Base-by-base conservation (phyloP, 2,797 vertebrate species). In the Stomatorhinus walkeri region DNA sequence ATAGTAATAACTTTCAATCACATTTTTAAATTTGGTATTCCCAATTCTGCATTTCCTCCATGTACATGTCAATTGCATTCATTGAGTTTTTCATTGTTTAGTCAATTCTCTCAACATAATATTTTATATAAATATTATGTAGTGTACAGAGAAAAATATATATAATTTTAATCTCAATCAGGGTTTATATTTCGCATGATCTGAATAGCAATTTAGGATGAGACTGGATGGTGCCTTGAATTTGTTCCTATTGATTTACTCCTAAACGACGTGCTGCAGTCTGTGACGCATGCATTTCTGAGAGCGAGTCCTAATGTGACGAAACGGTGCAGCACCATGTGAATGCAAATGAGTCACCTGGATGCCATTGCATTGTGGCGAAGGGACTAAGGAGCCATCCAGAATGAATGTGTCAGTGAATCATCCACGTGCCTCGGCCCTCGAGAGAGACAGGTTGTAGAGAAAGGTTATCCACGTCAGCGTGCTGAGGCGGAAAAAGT, bases 191-290 rank as follows among this genome's bases (percentile, higher is more conserved):
- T 61, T 61, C 22, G n/a, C 28, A 59, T 10, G 51, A 52, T 7
- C 28, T 19, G 49, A 86, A 52, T 54, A 12, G 19, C 85, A 86
- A 86, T 86, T 86, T 19, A 40, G 10, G 51, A 22, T 54, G 85
- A 51, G 48, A 85, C 24, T 54, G 51, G 28, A 36, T 32, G 48
- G 48, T 19, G 48, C 51, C 48, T 85, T 56, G 85, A 52, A 54
- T 86, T 86, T 86, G 51, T 86, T 16, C 46, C 51, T 48, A 86
- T 54, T 56, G 84, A 87, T 87, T 61, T 87, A 36, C 32, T 56
- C 43, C 51, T 40, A 87, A 56, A 87, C 32, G 32, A 56, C 28
- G 7, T 87, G 28, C 32, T 87, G 16, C 24, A 19, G 32, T 54
- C 24, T 56, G 48, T 86, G 32, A 54, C 16, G 6, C 28, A 43